Conservation (phyloP, 2,797 vertebrate genomes). For the Potorous gilbertii region DNA sequence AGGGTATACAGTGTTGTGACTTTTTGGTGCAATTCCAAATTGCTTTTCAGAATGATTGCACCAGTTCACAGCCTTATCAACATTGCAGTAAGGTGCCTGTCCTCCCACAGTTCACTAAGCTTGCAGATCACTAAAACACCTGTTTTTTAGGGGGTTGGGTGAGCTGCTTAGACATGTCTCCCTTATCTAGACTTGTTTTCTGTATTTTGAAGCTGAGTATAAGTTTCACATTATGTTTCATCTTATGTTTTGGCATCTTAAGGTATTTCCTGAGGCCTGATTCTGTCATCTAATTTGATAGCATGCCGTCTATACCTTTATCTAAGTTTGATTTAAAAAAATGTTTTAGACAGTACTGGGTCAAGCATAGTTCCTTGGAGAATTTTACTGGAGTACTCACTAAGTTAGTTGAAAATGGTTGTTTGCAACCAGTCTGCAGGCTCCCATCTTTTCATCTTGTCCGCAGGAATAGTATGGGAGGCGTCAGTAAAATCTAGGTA, state of each 20-base stretch:
- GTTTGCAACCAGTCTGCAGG: background rate
- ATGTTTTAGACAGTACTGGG: background rate
- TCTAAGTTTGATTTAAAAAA: background rate
- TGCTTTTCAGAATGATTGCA: background rate
- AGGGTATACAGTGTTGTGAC: background rate
- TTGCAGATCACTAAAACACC: background rate
- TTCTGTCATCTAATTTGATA: background rate
- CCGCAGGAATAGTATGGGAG: background rate
- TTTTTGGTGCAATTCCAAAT: background rate
- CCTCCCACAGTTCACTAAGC: background rate
- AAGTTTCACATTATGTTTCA: background rate
- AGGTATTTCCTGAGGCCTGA: background rate
- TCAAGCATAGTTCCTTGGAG: background rate
- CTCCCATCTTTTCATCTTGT: background rate
- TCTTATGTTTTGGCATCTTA: background rate
- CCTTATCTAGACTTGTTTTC: background rate
- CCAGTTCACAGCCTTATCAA: background rate
- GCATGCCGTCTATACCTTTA: background rate
- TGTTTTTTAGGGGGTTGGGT: background rate
- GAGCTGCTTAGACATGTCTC: background rate
- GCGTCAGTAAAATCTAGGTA: background rate
- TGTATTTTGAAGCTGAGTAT: background rate
- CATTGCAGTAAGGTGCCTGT: background rate
- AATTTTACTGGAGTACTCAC: background rate
- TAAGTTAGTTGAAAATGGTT: background rate